Percentiles rank a stretch among this genome's conserved stretches.
Conservation (phyloP, 1,140 invertebrate genomes). For the Rhopalosiphum maidis region DNA sequence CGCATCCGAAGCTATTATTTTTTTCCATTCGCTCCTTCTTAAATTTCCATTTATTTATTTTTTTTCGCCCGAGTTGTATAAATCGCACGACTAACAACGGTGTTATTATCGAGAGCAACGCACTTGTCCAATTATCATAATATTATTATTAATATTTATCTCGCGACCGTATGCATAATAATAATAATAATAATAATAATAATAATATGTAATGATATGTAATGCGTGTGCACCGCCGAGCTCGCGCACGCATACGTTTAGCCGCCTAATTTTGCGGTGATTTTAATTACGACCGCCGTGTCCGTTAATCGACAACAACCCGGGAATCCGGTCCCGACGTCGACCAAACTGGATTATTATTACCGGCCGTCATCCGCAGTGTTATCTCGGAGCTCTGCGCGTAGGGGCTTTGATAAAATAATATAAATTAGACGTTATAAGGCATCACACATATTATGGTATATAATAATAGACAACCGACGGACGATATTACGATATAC, state of each 20-base stretch:
- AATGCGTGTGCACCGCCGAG: neutral
- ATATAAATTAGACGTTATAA: neutral
- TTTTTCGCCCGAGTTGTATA: neutral
- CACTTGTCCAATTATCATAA: neutral
- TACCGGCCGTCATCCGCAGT: neutral
- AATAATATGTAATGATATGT: neutral
- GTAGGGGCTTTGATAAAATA: neutral
- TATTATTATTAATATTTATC: neutral
- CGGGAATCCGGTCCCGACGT: conserved; percentile 8
- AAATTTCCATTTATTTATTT: neutral
- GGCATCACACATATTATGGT: neutral
- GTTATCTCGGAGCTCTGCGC: neutral
- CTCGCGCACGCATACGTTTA: neutral
- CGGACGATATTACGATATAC: neutral
- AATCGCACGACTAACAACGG: neutral
- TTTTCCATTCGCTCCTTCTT: neutral
- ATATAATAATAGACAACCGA: neutral
- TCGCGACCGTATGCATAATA: neutral
- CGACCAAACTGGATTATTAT: neutral
- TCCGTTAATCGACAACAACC: conserved; percentile 39
- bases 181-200: neutral
- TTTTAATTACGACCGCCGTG: conserved; percentile 34
- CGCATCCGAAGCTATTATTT: neutral
- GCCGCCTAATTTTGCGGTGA: conserved; percentile 17
- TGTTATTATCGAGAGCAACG: conserved; percentile 20